A percentile compares a stretch with the other conserved stretches of the same genome.
Evolutionary conservation across 2,113 vertebrate genomes (phyloP).

Genomic region (Elanoides forficatus): DNA sequence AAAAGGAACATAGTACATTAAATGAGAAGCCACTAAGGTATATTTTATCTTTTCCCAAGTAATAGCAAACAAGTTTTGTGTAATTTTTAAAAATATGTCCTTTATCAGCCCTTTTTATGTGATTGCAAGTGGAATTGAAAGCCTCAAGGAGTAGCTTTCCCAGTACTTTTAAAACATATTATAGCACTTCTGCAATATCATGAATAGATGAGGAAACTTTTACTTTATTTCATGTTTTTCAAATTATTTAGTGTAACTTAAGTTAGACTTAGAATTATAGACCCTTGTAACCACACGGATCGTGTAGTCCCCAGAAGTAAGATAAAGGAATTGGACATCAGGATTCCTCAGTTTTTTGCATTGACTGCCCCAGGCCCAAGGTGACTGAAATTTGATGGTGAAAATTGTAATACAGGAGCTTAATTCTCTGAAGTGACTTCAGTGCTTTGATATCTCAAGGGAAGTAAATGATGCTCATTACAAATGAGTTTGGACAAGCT

Average conservation of each 20-base stretch:
- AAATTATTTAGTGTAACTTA: background rate
- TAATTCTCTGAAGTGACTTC: background rate
- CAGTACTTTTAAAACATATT: background rate
- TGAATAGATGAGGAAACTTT: background rate
- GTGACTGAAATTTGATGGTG: background rate
- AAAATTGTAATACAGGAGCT: background rate
- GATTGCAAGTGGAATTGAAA: background rate
- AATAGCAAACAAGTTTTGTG: background rate
- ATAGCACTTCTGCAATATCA: background rate
- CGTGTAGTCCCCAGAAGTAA: background rate
- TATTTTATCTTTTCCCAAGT: background rate
- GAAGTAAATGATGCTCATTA: background rate
- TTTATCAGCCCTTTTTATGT: background rate
- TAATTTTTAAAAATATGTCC: background rate
- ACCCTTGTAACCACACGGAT: background rate
- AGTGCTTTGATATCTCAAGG: background rate
- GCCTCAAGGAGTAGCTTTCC: background rate
- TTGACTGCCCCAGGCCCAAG: background rate
- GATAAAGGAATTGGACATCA: background rate
- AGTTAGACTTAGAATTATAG: background rate
- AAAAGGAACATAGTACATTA: background rate
- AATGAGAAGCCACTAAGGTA: background rate
- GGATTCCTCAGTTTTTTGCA: background rate
- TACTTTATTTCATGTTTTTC: background rate
- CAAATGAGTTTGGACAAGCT: background rate